phyloP scores from a whole-genome alignment of 2,888 invertebrate species.

The Tiphia femorata region DNA sequence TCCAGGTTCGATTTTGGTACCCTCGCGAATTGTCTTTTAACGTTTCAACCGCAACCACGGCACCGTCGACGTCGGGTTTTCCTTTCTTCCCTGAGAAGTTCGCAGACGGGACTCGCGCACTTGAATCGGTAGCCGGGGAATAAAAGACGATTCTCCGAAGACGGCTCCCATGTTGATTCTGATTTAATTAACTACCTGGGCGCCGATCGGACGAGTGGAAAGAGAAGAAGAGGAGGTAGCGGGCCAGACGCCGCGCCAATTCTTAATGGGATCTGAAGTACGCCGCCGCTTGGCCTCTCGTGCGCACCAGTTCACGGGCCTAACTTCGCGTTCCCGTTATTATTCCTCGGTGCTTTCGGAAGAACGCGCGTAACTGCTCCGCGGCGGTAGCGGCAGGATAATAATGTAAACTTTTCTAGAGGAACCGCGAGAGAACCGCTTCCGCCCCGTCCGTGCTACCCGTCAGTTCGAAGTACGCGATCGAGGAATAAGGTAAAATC shows the following conservation, averaged over 20 bases:
- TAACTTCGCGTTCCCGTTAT: slow-evolving; percentile 9
- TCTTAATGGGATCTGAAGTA: slow-evolving; percentile 28
- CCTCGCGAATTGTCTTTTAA: not conserved
- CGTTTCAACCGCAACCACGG: too few relatives aligned
- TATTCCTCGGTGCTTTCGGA: slow-evolving; percentile 17
- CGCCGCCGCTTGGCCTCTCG: too few relatives aligned
- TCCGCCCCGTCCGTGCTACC: too few relatives aligned
- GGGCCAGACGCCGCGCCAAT: slow-evolving; percentile 14
- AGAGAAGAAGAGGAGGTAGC: not conserved
- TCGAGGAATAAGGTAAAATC: too few relatives aligned
- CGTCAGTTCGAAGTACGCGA: too few relatives aligned
- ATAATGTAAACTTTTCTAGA: slow-evolving; percentile 7
- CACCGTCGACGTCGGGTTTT: slow-evolving; percentile 12
- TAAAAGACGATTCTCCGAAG: slow-evolving; percentile 39
- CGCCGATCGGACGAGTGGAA: slow-evolving; percentile 13
- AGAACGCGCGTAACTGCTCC: slow-evolving; percentile 7
- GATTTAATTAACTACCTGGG: slow-evolving; percentile 47
- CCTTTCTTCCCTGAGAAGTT: not conserved
- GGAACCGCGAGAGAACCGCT: too few relatives aligned
- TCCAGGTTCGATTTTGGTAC: too few relatives aligned
- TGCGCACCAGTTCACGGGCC: too few relatives aligned
- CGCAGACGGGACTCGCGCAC: not conserved
- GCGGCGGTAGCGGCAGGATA: slow-evolving; percentile 2
- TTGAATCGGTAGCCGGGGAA: slow-evolving; percentile 17
- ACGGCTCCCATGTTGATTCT: slow-evolving; percentile 49